Evolutionary conservation across 2,113 vertebrate genomes (phyloP).

Genomic region (Catharus bicknelli): DNA sequence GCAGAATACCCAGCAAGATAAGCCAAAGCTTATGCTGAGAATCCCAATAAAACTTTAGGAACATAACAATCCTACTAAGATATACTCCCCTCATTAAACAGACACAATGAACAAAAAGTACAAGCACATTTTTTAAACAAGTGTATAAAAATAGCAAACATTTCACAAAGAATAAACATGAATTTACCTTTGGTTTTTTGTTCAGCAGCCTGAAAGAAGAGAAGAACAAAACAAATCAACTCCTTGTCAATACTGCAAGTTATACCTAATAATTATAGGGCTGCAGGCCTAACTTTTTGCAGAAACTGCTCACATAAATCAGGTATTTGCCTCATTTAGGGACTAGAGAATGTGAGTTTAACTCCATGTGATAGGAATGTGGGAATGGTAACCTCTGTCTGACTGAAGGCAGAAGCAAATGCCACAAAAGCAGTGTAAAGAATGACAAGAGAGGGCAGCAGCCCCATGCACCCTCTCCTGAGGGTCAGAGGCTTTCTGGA

Average conservation of each 20-base stretch:
- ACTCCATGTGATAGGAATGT: not conserved
- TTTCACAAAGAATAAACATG: not conserved
- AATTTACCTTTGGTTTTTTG: constrained; percentile 97
- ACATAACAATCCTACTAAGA: not conserved
- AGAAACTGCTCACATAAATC: not conserved
- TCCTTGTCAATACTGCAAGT: not conserved
- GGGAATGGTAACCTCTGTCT: not conserved
- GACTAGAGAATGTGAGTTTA: not conserved
- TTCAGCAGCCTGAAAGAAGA: constrained; percentile 87
- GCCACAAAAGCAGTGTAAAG: not conserved
- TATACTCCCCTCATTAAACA: not conserved
- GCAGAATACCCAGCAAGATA: not conserved
- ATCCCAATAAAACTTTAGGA: not conserved
- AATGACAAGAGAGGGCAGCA: not conserved
- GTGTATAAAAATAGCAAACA: not conserved
- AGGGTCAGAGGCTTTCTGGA: not conserved
- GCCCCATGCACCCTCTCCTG: not conserved
- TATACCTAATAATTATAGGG: not conserved
- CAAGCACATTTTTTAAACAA: not conserved
- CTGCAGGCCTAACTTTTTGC: not conserved
- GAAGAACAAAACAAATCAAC: constrained; percentile 57
- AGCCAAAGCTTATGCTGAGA: not conserved
- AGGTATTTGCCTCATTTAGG: not conserved
- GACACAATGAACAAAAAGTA: not conserved
- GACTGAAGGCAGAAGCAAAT: not conserved